Percentiles rank a stretch among this genome's conserved stretches.
phyloP scores from a whole-genome alignment of 2,888 invertebrate species.

The Nephrotoma appendiculata region DNA sequence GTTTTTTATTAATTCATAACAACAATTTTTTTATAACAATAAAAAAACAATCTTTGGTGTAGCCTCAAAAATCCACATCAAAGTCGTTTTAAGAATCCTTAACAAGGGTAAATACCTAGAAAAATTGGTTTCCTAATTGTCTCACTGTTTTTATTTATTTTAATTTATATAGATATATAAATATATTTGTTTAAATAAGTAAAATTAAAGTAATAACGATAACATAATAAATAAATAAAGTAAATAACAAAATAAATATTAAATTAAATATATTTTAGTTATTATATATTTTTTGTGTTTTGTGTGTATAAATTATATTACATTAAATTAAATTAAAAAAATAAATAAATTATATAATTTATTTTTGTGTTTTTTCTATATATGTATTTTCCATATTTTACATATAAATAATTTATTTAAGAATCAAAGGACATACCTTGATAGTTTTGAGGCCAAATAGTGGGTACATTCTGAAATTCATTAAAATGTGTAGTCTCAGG shows the following conservation, averaged over 20 bases:
- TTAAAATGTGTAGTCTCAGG: not conserved
- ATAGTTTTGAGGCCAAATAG: conserved; percentile 36
- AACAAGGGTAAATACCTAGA: conserved; percentile 34
- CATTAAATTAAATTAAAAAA: not conserved
- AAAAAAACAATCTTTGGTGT: conserved; percentile 18
- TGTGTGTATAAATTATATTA: not conserved
- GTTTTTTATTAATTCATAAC: conserved; percentile 6
- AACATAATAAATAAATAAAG: not conserved
- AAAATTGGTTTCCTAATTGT: not conserved
- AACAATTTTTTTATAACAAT: conserved; percentile 5
- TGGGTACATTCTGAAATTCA: conserved; percentile 30
- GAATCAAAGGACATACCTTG: conserved; percentile 24
- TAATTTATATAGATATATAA: not conserved
- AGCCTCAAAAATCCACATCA: conserved; percentile 18
- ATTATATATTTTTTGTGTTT: not conserved
- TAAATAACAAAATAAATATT: not conserved
- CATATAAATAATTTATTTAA: conserved; percentile 1
- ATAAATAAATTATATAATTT: not conserved
- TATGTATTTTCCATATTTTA: not conserved
- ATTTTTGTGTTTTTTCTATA: not conserved
- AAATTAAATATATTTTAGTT: conserved; percentile 1
- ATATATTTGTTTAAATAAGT: not conserved
- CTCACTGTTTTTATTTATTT: conserved; percentile 1
- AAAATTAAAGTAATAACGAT: not conserved
- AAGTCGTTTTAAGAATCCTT: conserved; percentile 13